Evolutionary conservation across 1,140 invertebrate genomes (phyloP).

Genomic region (Lasioglossum albipes): DNA sequence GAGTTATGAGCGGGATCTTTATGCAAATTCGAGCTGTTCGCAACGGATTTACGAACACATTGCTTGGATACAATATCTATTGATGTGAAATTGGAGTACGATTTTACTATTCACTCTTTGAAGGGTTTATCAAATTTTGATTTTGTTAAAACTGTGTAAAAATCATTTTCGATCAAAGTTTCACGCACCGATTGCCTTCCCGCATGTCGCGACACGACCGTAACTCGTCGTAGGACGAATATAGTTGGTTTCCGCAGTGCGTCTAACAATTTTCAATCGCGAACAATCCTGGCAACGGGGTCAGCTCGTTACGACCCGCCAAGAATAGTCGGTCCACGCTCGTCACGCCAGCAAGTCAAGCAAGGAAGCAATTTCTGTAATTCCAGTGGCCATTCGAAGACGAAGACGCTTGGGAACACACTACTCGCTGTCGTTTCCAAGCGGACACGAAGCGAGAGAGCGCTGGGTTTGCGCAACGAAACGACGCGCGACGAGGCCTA

Average conservation of each 20-base stretch:
- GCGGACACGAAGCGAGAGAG: background rate
- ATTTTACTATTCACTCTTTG: too few relatives aligned
- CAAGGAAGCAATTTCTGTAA: constrained; percentile 60
- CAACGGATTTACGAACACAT: too few relatives aligned
- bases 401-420: background rate
- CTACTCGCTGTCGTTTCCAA: background rate
- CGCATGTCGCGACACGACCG: too few relatives aligned
- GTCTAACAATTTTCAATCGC: constrained; percentile 22
- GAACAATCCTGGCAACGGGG: constrained; percentile 34
- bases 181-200: too few relatives aligned
- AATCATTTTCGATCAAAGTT: too few relatives aligned
- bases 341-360: constrained; percentile 56
- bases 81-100: too few relatives aligned
- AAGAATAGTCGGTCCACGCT: constrained; percentile 32
- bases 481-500: too few relatives aligned
- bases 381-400: constrained; percentile 47
- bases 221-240: too few relatives aligned
- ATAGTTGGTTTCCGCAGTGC: background rate
- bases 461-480: constrained; percentile 34
- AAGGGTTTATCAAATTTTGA: too few relatives aligned
- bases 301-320: constrained; percentile 35
- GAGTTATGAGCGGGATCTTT: background rate
- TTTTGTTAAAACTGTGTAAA: too few relatives aligned
- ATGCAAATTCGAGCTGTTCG: background rate
- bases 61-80: too few relatives aligned